Conservation (phyloP, 2,797 vertebrate genomes). For the Onychomys leucogaster region DNA sequence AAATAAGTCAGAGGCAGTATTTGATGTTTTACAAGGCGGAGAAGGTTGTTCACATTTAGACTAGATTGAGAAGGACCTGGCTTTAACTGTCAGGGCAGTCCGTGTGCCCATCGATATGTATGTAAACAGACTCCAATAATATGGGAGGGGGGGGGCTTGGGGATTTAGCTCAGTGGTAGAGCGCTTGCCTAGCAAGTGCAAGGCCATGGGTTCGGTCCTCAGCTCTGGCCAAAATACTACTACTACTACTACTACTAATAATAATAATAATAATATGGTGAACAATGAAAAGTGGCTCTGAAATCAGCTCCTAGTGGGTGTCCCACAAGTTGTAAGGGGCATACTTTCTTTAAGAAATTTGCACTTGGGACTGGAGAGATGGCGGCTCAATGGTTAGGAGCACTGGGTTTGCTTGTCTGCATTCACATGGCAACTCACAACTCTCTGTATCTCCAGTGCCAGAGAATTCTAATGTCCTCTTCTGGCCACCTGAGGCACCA, state of each 20-base stretch:
- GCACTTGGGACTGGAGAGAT: background rate
- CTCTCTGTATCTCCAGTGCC: background rate
- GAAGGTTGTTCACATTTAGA: background rate
- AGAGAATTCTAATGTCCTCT: background rate
- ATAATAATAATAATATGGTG: rapidly evolving
- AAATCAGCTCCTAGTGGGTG: background rate
- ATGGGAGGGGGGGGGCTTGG: no score
- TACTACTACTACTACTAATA: no score
- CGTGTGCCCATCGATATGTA: no score
- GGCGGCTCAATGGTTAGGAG: no score
- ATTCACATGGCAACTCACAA: background rate
- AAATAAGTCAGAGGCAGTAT: background rate
- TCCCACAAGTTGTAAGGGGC: background rate
- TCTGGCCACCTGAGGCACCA: no score
- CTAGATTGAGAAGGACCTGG: background rate
- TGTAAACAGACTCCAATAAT: background rate
- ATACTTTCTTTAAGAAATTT: background rate
- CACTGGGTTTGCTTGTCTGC: background rate
- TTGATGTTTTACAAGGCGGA: conserved; percentile 4
- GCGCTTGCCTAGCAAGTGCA: no score
- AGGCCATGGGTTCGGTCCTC: no score
- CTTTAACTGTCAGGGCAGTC: background rate
- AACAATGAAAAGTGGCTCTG: background rate
- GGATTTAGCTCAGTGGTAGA: no score
- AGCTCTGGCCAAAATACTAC: no score